phyloP scores from a whole-genome alignment of 2,113 vertebrate genomes.

The Periophthalmodon schlosseri region DNA sequence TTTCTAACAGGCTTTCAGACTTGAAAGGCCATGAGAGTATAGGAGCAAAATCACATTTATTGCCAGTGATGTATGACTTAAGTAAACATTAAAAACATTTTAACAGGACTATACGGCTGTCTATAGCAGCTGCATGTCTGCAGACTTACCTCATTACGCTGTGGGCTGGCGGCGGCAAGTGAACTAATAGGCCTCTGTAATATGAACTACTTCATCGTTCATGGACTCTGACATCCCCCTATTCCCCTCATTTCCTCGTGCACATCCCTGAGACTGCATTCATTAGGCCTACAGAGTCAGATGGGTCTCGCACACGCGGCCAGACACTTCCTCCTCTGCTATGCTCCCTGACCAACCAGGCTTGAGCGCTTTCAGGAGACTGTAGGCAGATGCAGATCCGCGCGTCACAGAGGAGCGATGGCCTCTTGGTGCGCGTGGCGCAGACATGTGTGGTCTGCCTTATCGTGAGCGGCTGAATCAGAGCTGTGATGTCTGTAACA shows the following conservation, averaged over 20 bases:
- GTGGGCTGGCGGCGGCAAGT: constrained; percentile 55
- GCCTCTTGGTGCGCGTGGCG: neutral
- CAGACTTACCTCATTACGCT: constrained; percentile 62
- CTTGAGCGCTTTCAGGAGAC: constrained; percentile 27
- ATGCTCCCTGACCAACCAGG: constrained; percentile 23
- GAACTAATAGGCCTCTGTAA: constrained; percentile 65
- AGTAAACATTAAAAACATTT: neutral
- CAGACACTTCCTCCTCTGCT: constrained; percentile 20
- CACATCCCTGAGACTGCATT: constrained; percentile 57
- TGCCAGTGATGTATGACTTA: neutral
- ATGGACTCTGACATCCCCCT: constrained; percentile 60
- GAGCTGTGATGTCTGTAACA: constrained; percentile 62
- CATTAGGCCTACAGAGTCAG: constrained; percentile 69
- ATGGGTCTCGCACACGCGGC: constrained; percentile 64
- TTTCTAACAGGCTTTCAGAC: neutral
- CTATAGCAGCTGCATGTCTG: constrained; percentile 23
- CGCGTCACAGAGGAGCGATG: neutral
- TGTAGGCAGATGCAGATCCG: constrained; percentile 13
- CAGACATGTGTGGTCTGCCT: constrained; percentile 34
- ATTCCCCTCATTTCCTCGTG: constrained; percentile 60
- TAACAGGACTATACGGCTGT: neutral
- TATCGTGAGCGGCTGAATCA: constrained; percentile 44
- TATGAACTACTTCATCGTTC: constrained; percentile 68
- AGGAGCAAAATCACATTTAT: neutral
- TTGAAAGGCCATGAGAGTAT: neutral